Evolutionary conservation across 1,140 invertebrate genomes (phyloP), one percentile per base, ranked within the genome.

Genomic region (Berghia stephanieae): DNA sequence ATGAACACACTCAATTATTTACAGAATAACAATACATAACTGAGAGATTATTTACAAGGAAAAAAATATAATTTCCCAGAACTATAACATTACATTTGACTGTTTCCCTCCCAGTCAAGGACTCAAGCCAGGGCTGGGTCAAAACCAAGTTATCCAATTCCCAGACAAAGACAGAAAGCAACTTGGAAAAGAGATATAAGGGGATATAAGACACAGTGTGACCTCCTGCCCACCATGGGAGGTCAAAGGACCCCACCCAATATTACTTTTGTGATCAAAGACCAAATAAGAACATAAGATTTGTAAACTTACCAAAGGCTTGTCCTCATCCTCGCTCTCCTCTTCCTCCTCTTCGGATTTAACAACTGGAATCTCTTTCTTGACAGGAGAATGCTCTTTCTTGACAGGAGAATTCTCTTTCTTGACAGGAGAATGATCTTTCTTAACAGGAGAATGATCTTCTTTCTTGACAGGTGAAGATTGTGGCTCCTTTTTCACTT

Each of bases 281-380:
- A 38, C 31, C 69, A 43, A 46, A 73, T 57, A 68, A 67, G 38
- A 57, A 34, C 75, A 67, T 6, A 16, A 67, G 27, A 67, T 10
- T 46, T 46, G 1, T 18, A 34, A 69, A 87, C 89, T 88, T 91
- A 95, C 94, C 91, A 95, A 88, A 78, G 95, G 95, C 63, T 93
- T 87, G 90, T 96, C 94, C 88, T 96, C 94, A 80, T 95, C 94
- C 82, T 89, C 89, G 89, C 90, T 83, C 89, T 90, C 79, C 86
- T 88, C 75, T 82, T 84, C 87, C 76, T 81, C 87, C 82, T 87
- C 88, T 31, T 77, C 60, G 31, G 68, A n/a, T 60, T 83, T 80
- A 38, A 73, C 46, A 38, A 57, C 55, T 21, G 44, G 24, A 27
- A 27, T 0, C 34, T 78, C 71, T 40, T 66, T 49, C 24, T 76